Conservation (phyloP, 2,113 vertebrate species). For the Candoia aspera region DNA sequence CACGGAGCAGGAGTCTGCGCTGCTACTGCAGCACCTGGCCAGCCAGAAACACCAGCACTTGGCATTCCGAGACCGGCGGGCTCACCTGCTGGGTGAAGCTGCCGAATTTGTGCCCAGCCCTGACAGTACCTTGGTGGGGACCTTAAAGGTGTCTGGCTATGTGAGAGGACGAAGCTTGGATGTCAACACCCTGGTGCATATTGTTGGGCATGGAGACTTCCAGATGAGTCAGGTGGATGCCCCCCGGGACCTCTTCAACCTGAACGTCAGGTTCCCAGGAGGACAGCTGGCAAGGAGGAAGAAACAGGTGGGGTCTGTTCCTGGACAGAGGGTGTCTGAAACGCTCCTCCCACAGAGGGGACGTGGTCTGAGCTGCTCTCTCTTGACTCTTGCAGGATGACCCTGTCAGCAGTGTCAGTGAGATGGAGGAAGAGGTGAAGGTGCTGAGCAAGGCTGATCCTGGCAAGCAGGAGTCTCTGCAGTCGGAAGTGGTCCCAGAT, state of each 20-base stretch:
- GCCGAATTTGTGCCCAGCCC: conserved; percentile 78
- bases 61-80: conserved; percentile 83
- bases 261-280: conserved; percentile 72
- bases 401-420: conserved; percentile 27
- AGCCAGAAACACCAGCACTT: conserved; percentile 87
- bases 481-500: conserved; percentile 87
- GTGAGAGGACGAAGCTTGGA: conserved; percentile 82
- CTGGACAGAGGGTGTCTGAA: accelerated
- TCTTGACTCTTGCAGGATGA: conserved; percentile 72
- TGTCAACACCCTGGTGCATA: conserved; percentile 89
- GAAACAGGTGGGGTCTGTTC: conserved; percentile 72
- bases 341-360: not conserved
- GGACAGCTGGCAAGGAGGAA: conserved; percentile 68
- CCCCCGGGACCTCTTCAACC: conserved; percentile 82
- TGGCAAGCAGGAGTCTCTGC: conserved; percentile 82
- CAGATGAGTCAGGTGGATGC: conserved; percentile 92
- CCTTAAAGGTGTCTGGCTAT: conserved; percentile 90
- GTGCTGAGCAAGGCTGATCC: conserved; percentile 89
- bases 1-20: conserved; percentile 81
- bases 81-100: conserved; percentile 83
- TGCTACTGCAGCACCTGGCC: conserved; percentile 86
- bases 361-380: not conserved
- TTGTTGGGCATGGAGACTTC: conserved; percentile 92
- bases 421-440: conserved; percentile 77
- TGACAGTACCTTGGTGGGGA: conserved; percentile 77